Conservation (phyloP, 2,797 vertebrate species). For the Poeciliopsis infans region DNA sequence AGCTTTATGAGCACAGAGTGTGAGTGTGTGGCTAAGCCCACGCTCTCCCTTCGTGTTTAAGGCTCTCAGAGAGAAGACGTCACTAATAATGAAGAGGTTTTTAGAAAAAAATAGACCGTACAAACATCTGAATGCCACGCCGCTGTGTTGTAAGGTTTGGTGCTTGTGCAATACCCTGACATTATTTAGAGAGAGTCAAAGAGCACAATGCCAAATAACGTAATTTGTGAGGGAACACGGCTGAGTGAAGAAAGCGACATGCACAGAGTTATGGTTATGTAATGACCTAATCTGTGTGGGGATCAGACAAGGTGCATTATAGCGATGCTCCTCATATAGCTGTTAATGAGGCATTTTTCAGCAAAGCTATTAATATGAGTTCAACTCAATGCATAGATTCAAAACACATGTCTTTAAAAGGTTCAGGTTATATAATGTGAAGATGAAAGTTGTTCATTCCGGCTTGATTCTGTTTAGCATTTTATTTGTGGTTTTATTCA, state of each 20-base stretch:
- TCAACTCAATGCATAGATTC: background rate
- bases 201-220: slow-evolving; percentile 19
- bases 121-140: slow-evolving; percentile 7
- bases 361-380: slow-evolving; percentile 22
- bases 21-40: slow-evolving; percentile 15
- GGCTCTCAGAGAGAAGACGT: slow-evolving; percentile 10
- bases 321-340: slow-evolving; percentile 17
- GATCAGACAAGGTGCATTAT: slow-evolving; percentile 18
- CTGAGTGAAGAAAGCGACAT: slow-evolving; percentile 15
- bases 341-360: slow-evolving; percentile 16
- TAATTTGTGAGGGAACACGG: slow-evolving; percentile 17
- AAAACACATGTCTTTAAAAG: slow-evolving; percentile 27
- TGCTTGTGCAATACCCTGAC: slow-evolving; percentile 14
- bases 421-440: slow-evolving; percentile 36
- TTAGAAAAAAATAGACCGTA: slow-evolving; percentile 19
- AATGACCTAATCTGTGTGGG: slow-evolving; percentile 29
- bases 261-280: slow-evolving; percentile 24
- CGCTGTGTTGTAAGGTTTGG: background rate
- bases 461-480: background rate
- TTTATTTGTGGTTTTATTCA: background rate
- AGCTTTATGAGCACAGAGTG: slow-evolving; percentile 18
- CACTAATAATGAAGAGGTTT: slow-evolving; percentile 9
- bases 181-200: slow-evolving; percentile 27
- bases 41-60: slow-evolving; percentile 13
- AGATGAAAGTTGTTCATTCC: slow-evolving; percentile 15